A percentile compares a stretch with the other conserved stretches of the same genome.
These are phyloP conservation scores for Equus quagga DNA, from an alignment of 2,113 vertebrate species.

Conservation along the genomic window DNA sequence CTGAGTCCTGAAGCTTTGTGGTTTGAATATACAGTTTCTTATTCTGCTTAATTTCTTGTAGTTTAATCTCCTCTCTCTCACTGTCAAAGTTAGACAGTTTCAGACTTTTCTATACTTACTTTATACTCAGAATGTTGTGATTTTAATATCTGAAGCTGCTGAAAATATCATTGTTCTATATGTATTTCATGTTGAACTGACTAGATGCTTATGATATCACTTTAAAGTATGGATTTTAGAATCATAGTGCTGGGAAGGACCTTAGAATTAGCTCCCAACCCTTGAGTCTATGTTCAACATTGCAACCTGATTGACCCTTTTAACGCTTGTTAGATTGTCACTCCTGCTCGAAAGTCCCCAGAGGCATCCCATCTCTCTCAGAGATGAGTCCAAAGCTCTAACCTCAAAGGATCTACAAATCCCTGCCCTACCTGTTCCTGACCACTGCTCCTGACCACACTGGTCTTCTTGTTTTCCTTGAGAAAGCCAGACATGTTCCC, in stretches of 20 bases:
- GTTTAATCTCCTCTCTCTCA: background rate
- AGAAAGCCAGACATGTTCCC: background rate
- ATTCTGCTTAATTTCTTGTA: background rate
- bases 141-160: background rate
- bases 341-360: background rate
- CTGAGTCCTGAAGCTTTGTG: background rate
- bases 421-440: background rate
- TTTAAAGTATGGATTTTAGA: background rate
- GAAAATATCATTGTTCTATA: background rate
- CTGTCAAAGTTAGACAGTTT: background rate
- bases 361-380: background rate
- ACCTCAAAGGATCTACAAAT: background rate
- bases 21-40: background rate
- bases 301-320: background rate
- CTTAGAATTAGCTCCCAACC: background rate
- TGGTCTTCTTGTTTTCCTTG: background rate
- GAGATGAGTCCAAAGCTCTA: background rate
- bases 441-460: background rate
- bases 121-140: background rate
- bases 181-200: background rate
- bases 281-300: background rate
- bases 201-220: background rate
- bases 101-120: background rate
- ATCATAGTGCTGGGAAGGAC: background rate
- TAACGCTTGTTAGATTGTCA: background rate